phyloP scores from a whole-genome alignment of 2,113 vertebrate species.

The Uropsilus gracilis region DNA sequence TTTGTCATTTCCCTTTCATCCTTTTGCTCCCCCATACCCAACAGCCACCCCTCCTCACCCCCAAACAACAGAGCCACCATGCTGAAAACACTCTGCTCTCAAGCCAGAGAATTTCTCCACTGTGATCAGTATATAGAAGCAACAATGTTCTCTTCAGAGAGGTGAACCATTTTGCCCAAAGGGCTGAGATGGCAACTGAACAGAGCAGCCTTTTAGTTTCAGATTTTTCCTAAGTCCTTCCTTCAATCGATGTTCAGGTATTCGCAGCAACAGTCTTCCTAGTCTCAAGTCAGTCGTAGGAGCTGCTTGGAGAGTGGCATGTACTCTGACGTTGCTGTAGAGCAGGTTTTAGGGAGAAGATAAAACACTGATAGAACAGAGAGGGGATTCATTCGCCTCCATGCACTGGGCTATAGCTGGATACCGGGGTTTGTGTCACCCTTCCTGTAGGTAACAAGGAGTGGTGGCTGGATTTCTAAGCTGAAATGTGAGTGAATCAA shows the following conservation, averaged over 20 bases:
- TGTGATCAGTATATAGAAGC: background rate
- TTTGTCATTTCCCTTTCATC: slow-evolving; percentile 46
- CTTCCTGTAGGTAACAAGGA: background rate
- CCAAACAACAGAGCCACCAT: background rate
- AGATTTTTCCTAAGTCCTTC: slow-evolving; percentile 14
- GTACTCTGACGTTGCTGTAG: background rate
- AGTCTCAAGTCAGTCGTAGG: background rate
- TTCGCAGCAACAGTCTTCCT: background rate
- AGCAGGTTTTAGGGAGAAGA: background rate
- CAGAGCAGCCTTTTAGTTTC: background rate
- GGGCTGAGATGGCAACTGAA: slow-evolving; percentile 31
- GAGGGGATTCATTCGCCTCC: background rate
- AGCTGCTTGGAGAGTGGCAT: background rate
- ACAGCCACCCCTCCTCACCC: background rate
- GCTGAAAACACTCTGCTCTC: background rate
- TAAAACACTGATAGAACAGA: background rate
- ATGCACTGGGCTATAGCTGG: background rate
- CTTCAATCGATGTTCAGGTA: background rate
- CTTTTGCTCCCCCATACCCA: background rate
- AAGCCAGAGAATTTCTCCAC: slow-evolving; percentile 21
- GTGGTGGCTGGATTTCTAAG: background rate
- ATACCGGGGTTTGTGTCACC: background rate
- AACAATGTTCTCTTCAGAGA: slow-evolving; percentile 46
- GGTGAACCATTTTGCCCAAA: slow-evolving; percentile 3
- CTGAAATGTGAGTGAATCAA: background rate